These are phyloP conservation scores for Crossaster papposus DNA, from an alignment of 53 echinoderm and acorn worm species.

Conservation along the genomic window DNA sequence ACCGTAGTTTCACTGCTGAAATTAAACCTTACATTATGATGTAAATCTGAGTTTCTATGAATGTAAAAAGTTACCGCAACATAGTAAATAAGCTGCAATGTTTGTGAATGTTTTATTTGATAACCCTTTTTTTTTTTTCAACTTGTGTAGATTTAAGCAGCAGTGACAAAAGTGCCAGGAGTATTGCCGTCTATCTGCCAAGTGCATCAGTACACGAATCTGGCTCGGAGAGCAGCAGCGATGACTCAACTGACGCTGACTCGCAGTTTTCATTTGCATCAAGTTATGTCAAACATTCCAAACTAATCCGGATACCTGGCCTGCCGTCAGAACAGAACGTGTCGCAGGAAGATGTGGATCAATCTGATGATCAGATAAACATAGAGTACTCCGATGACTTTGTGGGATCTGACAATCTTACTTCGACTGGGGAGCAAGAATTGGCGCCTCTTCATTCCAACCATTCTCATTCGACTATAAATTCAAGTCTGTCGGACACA, in stretches of 20 bases:
- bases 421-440: slow-evolving; percentile 76
- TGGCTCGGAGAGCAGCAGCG: slow-evolving; percentile 19
- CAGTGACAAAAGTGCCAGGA: slow-evolving; percentile 78
- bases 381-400: slow-evolving; percentile 73
- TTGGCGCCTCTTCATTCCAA: slow-evolving; percentile 36
- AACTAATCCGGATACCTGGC: slow-evolving; percentile 68
- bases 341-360: slow-evolving; percentile 1
- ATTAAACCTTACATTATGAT: no score
- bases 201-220: slow-evolving; percentile 44
- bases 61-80: no score
- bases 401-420: slow-evolving; percentile 62
- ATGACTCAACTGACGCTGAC: slow-evolving; percentile 56
- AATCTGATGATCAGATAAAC: slow-evolving; percentile 12
- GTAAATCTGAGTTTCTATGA: no score
- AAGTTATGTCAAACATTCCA: slow-evolving; percentile 20
- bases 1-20: no score
- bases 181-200: slow-evolving; percentile 80
- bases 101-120: no score
- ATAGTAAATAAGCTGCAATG: no score
- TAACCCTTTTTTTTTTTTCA: neutral
- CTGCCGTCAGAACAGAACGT: slow-evolving; percentile 46
- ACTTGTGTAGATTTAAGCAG: slow-evolving; percentile 64
- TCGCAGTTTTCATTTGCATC: slow-evolving; percentile 49
- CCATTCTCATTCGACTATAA: slow-evolving; percentile 11
- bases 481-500: slow-evolving; percentile 2